A percentile compares a stretch with the other conserved stretches of the same genome.
Conservation (phyloP, 2,113 vertebrate genomes). For the Chitala chitala region DNA sequence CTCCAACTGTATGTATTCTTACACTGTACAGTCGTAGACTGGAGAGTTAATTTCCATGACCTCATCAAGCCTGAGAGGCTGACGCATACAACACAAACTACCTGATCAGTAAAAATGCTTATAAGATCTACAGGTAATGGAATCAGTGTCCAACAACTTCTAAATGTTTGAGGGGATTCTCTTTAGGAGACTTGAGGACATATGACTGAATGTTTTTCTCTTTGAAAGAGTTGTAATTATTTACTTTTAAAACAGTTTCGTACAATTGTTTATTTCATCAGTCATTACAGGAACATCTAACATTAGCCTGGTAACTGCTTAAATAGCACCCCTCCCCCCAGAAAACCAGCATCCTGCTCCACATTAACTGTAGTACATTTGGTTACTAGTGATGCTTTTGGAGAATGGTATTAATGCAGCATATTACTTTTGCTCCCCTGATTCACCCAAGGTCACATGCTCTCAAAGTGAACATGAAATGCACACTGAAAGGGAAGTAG, state of each 20-base stretch:
- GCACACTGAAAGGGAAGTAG: neutral
- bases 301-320: neutral
- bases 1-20: constrained; percentile 13
- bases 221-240: neutral
- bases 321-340: too few relatives aligned
- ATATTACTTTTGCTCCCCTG: neutral
- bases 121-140: neutral
- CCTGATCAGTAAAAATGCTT: constrained; percentile 14
- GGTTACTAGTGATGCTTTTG: neutral
- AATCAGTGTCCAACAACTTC: neutral
- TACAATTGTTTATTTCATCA: neutral
- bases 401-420: neutral
- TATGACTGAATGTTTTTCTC: constrained; percentile 2
- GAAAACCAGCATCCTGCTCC: too few relatives aligned
- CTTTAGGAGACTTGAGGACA: constrained; percentile 3
- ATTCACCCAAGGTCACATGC: neutral
- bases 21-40: constrained; percentile 18
- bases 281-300: neutral
- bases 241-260: neutral
- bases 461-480: neutral
- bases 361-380: constrained; percentile 1
- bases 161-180: constrained; percentile 1
- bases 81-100: constrained; percentile 13
- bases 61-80: neutral
- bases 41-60: constrained; percentile 12